These are phyloP conservation scores for Tragelaphus oryx DNA, from an alignment of 2,797 vertebrate species.

Conservation along the genomic window DNA sequence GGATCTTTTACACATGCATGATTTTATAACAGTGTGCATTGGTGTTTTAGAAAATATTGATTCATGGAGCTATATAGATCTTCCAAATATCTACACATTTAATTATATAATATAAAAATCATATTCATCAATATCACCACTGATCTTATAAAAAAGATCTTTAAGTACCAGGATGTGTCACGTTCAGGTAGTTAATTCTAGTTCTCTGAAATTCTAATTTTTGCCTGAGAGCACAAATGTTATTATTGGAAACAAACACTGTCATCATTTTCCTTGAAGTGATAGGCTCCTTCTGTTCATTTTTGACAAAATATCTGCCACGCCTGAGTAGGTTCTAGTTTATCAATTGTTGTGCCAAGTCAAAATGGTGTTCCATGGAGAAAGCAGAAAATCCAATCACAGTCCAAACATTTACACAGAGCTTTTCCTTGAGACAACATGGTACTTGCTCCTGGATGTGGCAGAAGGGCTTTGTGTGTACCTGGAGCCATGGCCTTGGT, in stretches of 20 bases:
- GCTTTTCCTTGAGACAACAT: neutral
- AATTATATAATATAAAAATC: neutral
- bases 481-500: neutral
- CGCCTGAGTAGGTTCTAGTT: neutral
- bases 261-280: neutral
- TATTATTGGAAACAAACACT: neutral
- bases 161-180: neutral
- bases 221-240: neutral
- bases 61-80: neutral
- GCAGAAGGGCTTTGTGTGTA: neutral
- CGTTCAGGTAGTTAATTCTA: neutral
- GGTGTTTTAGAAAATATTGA: neutral
- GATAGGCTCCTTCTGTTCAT: neutral
- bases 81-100: neutral
- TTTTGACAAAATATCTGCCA: neutral
- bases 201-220: neutral
- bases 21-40: neutral
- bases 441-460: neutral
- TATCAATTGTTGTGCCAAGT: neutral
- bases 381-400: neutral
- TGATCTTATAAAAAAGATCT: neutral
- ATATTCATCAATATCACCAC: neutral
- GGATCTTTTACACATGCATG: neutral
- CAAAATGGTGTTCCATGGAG: neutral
- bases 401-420: neutral